phyloP scores from a whole-genome alignment of 2,797 vertebrate genomes.

The Danio choprae region DNA sequence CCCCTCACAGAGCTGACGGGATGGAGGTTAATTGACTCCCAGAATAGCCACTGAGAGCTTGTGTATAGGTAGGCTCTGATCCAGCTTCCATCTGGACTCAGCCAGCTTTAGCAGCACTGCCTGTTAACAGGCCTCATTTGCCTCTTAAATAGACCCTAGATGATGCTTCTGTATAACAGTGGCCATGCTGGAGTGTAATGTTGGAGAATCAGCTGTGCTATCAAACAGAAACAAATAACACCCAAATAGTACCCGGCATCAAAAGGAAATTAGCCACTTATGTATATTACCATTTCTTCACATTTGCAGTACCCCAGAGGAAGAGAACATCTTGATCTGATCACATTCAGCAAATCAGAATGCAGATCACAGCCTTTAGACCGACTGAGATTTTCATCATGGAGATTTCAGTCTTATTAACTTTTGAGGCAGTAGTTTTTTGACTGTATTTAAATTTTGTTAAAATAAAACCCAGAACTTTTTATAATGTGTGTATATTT shows the following conservation, averaged over 20 bases:
- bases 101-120: conserved; percentile 21
- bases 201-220: conserved; percentile 33
- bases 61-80: conserved; percentile 44
- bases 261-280: conserved; percentile 19
- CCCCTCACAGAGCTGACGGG: conserved; percentile 33
- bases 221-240: conserved; percentile 22
- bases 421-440: no score
- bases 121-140: conserved; percentile 44
- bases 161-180: conserved; percentile 21
- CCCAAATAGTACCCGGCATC: background rate
- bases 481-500: no score
- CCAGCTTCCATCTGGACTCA: conserved; percentile 40
- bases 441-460: no score
- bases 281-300: conserved; percentile 1
- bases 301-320: background rate
- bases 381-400: background rate
- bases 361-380: conserved; percentile 4
- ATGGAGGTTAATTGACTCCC: conserved; percentile 55
- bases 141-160: conserved; percentile 35
- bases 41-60: conserved; percentile 45
- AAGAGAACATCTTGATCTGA: conserved; percentile 19
- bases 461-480: no score
- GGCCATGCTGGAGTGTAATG: conserved; percentile 20
- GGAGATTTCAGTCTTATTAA: no score
- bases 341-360: conserved; percentile 15